Percentiles rank a stretch among this genome's conserved stretches.
phyloP scores from a whole-genome alignment of 1,140 invertebrate genomes.

The Drosophila azteca region DNA sequence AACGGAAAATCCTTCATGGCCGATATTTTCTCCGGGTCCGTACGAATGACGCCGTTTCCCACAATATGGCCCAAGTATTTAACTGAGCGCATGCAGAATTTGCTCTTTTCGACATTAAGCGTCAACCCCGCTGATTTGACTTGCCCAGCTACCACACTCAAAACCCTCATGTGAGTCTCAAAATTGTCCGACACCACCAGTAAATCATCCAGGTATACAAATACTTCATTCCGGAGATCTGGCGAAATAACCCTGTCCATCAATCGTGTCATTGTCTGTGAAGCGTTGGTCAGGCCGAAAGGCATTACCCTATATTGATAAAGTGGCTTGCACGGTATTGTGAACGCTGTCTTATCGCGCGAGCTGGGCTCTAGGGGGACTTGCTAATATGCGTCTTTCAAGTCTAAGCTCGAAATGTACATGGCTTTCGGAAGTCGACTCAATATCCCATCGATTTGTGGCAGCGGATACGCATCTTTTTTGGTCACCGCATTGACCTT shows the following conservation, averaged over 20 bases:
- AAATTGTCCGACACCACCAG: constrained; percentile 4
- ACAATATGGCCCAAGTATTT: no score
- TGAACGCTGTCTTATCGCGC: not conserved
- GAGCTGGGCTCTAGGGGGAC: not conserved
- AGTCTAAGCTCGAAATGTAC: no score
- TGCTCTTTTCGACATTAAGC: no score
- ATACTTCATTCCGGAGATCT: not conserved
- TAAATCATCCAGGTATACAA: not conserved
- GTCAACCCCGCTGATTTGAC: no score
- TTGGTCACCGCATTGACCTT: no score
- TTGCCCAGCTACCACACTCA: no score
- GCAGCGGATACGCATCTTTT: no score
- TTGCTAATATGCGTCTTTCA: constrained; percentile 12
- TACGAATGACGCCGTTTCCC: not conserved
- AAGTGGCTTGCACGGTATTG: not conserved
- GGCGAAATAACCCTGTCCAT: constrained; percentile 9
- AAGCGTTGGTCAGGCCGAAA: constrained; percentile 2
- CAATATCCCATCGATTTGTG: no score
- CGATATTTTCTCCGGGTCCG: not conserved
- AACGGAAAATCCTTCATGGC: constrained; percentile 6
- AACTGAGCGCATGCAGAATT: no score
- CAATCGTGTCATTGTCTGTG: constrained; percentile 2
- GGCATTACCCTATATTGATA: constrained; percentile 5
- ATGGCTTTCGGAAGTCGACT: no score
- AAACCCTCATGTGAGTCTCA: not conserved